Evolutionary conservation across 2,797 vertebrate species (phyloP), one percentile per base, ranked within the genome.

Genomic region (Nasua narica): DNA sequence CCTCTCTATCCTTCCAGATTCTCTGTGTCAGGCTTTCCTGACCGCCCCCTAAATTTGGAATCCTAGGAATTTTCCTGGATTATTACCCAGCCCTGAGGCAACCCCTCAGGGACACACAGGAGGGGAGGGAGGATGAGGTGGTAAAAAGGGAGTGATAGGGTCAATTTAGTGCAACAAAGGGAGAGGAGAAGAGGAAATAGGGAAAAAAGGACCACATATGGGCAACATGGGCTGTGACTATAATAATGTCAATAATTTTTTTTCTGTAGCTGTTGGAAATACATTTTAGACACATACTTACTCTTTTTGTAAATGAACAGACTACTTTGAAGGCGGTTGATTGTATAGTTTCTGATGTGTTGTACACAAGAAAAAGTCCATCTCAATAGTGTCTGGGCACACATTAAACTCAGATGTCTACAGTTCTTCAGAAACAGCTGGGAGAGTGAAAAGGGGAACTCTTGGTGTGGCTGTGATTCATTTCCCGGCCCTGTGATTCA

Each of bases 201-300:
- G 56, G 21, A 82, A 79, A 69, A 56, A 56, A 29, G 12, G 21
- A 54, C 50, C 7, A 52, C n/a, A 65, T 1, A 0, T 5, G 56
- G 46, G 25, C 32, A 78, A 52, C 43, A 46, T 27, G 14, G 82
- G 40, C 46, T 92, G 16, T 76, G 67, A 21, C 23, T 54, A 65
- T 40, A 37, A 56, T 48, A 56, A 90, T 62, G 5, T 72, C 67
- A 87, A 88, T 48, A 43, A 81, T 35, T 4, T 60, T 2, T 84
- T 91, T 97, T 90, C 58, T 90, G 18, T 43, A 54, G 54, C 27
- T 82, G 16, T 69, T 86, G 70, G n/a, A 89, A 94, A 70, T 74
- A 69, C 25, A 89, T 13, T 86, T 60, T 35, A 7, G 76, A 77
- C 90, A 72, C 4, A 50, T 14, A 0, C 25, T 65, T 37, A 54